These are phyloP conservation scores for Cepaea hortensis DNA, from an alignment of 2,888 invertebrate species.

Conservation along the genomic window DNA sequence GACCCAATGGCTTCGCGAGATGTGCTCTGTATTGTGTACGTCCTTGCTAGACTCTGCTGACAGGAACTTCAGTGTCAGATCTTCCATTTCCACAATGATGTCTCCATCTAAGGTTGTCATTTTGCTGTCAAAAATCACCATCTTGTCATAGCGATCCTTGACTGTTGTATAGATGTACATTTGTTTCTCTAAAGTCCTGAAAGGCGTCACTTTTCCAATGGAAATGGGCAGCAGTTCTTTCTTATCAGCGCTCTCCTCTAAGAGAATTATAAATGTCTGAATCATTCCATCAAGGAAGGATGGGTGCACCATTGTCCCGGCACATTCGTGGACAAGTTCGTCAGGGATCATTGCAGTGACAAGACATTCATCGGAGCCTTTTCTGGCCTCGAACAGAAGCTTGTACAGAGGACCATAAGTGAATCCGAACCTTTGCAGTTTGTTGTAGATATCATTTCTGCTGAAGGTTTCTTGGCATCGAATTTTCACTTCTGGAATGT, in stretches of 20 bases:
- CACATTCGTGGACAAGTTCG: conserved; percentile 48
- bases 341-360: conserved; percentile 51
- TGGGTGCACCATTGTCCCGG: conserved; percentile 57
- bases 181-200: conserved; percentile 48
- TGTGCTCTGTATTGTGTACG: conserved; percentile 38
- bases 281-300: conserved; percentile 59
- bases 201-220: conserved; percentile 49
- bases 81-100: conserved; percentile 57
- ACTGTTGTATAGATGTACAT: conserved; percentile 56
- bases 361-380: conserved; percentile 53
- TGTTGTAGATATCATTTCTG: conserved; percentile 43
- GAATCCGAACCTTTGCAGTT: conserved; percentile 39
- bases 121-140: conserved; percentile 55
- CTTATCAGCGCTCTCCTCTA: conserved; percentile 29
- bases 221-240: conserved; percentile 54
- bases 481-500: conserved; percentile 39
- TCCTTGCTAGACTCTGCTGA: conserved; percentile 24
- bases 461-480: conserved; percentile 25
- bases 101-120: conserved; percentile 56
- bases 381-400: conserved; percentile 48
- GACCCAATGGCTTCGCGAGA: not conserved
- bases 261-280: conserved; percentile 56
- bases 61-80: conserved; percentile 37
- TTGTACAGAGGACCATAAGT: conserved; percentile 44
- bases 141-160: conserved; percentile 31